Base-by-base conservation (phyloP, 2,888 invertebrate genomes). In the Hirtodrosophila duncani region DNA sequence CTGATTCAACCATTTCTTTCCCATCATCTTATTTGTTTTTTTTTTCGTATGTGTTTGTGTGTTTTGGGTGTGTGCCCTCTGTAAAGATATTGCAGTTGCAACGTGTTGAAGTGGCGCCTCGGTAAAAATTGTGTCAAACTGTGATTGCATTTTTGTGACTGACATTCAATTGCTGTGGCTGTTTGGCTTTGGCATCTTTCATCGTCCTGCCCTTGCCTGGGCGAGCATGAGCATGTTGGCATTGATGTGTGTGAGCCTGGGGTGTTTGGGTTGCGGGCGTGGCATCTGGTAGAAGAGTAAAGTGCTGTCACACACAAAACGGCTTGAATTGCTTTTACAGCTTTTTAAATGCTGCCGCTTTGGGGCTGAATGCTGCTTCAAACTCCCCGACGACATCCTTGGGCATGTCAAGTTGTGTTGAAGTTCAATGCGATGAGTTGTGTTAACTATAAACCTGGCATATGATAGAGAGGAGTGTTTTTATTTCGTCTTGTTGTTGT, bases 81-180 rank as follows among this genome's bases (percentile, higher is more conserved):
- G 75, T 52, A 59, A 70, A 61, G 71, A 72, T 72, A 79, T 74
- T 75, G 75, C 75, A 80, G 74, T 57, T 80, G 75, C 75, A 75
- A 80, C 80, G 80, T 75, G 80, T 72, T 75, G 75, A 75, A 75
- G 75, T 80, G 78, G 81, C 77, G 78, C 77, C 74, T 80, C 61
- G 69, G 62, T 67, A 52, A 77, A n/a, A 75, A 75, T 77, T 80
- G 75, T 75, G 75, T 75, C 75, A 80, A 75, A 80, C 75, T 72
- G 72, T 75, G 75, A 75, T 75, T 80, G 80, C 80, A 75, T 74
- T 74, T 72, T 74, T 74, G 60, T 75, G 79, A 79, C 71, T 74
- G 72, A 62, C 79, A 75, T 74, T 75, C 72, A 79, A 74, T 74
- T 75, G 75, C 75, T 67, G 55, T 59, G 58, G 67, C 50, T 66